A percentile compares a stretch with the other conserved stretches of the same genome.
Conservation (phyloP, 2,797 vertebrate genomes). For the Lagorchestes hirsutus region DNA sequence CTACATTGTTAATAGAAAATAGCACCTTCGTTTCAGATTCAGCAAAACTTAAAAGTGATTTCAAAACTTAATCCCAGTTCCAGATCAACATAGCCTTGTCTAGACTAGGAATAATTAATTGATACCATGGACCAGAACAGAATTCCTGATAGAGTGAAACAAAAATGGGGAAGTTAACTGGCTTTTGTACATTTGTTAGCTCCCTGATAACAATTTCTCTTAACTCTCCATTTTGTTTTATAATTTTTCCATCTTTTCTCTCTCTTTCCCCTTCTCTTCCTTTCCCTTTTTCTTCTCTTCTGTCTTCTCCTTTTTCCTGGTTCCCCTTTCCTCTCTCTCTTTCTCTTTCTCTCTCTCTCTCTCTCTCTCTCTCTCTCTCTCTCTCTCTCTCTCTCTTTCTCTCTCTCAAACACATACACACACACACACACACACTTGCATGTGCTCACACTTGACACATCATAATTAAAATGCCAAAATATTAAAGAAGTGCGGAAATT, state of each 20-base stretch:
- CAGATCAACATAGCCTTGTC: neutral
- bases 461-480: neutral
- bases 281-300: no score
- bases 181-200: neutral
- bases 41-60: neutral
- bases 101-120: neutral
- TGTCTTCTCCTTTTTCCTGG: no score
- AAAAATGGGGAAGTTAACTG: neutral
- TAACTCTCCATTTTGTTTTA: neutral
- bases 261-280: no score
- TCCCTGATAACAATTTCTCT: neutral
- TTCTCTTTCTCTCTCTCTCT: no score
- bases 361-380: no score
- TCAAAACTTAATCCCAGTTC: slow-evolving; percentile 1
- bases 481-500: neutral
- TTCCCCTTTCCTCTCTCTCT: no score
- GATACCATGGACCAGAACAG: neutral
- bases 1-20: neutral
- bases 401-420: no score
- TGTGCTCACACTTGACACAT: no score
- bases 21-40: slow-evolving; percentile 8
- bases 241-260: neutral
- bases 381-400: no score
- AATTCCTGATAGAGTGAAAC: neutral
- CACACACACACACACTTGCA: no score